A percentile compares a stretch with the other conserved stretches of the same genome.
These are phyloP conservation scores for Melieria picta DNA, from an alignment of 2,888 invertebrate species.

Conservation along the genomic window DNA sequence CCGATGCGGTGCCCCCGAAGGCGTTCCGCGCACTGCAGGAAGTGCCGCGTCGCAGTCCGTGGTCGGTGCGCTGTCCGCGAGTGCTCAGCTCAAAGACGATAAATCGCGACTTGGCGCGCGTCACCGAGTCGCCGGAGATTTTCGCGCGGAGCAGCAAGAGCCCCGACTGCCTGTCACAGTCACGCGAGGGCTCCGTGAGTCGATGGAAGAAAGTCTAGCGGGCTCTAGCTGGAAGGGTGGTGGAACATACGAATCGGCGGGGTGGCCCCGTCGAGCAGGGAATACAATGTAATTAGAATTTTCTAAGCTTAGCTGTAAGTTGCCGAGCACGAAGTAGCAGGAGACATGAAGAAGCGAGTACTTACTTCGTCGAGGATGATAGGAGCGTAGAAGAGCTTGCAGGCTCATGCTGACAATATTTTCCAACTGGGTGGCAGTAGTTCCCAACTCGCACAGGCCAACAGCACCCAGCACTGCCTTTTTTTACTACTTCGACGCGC, in stretches of 20 bases:
- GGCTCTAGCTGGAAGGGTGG: background rate
- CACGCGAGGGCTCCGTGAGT: slow-evolving; percentile 57
- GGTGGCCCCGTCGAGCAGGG: slow-evolving; percentile 5
- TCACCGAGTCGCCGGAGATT: slow-evolving; percentile 66
- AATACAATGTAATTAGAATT: background rate
- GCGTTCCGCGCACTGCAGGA: slow-evolving; percentile 70
- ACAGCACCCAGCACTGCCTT: slow-evolving; percentile 25
- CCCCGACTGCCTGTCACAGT: slow-evolving; percentile 57
- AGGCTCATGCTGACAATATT: background rate
- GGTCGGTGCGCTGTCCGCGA: slow-evolving; percentile 73
- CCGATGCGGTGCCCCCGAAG: slow-evolving; percentile 70
- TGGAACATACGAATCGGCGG: slow-evolving; percentile 1
- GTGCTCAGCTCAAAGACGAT: slow-evolving; percentile 72
- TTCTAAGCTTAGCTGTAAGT: no score
- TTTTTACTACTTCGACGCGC: slow-evolving; percentile 6
- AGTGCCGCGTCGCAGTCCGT: slow-evolving; percentile 64
- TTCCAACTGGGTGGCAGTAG: slow-evolving; percentile 3
- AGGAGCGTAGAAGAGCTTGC: no score
- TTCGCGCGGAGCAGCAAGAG: slow-evolving; percentile 54
- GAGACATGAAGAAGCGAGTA: no score
- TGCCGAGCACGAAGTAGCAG: no score
- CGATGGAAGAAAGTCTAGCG: slow-evolving; percentile 59
- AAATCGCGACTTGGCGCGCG: slow-evolving; percentile 67
- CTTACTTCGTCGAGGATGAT: no score
- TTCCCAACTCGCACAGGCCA: slow-evolving; percentile 14